Conservation (phyloP, 2,113 vertebrate genomes). For the Puffinus mauretanicus region DNA sequence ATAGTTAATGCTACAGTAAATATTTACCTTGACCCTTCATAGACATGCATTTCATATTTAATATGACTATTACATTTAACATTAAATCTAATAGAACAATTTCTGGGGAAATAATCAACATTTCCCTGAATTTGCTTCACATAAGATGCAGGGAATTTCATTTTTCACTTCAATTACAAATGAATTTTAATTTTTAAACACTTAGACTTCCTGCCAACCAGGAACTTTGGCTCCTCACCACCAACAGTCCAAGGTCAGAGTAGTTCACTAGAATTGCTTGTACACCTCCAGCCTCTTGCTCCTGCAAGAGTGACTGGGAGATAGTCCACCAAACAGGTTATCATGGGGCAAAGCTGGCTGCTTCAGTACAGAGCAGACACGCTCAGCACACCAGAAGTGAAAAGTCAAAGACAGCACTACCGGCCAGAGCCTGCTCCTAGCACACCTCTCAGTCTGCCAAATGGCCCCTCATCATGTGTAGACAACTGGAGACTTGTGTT, state of each 20-base stretch:
- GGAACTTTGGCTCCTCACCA: background rate
- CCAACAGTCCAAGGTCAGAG: background rate
- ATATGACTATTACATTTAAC: background rate
- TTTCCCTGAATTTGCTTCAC: background rate
- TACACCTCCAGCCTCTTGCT: background rate
- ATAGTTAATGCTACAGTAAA: conserved; percentile 21
- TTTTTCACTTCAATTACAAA: background rate
- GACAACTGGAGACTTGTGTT: background rate
- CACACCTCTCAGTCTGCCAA: background rate
- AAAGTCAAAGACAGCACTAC: background rate
- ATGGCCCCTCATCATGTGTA: background rate
- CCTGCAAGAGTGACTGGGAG: background rate
- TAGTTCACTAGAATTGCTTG: background rate
- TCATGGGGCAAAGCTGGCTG: background rate
- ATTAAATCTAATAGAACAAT: background rate
- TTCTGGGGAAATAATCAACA: background rate
- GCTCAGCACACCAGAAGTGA: background rate
- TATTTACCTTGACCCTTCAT: conserved; percentile 25
- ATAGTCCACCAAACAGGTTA: background rate
- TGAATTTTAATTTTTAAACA: background rate
- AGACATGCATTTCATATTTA: background rate
- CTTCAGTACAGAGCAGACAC: background rate
- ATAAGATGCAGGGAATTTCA: background rate
- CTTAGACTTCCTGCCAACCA: background rate
- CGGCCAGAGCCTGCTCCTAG: background rate